Evolutionary conservation across 2,113 vertebrate genomes (phyloP).

Genomic region (Crotalus horridus): DNA sequence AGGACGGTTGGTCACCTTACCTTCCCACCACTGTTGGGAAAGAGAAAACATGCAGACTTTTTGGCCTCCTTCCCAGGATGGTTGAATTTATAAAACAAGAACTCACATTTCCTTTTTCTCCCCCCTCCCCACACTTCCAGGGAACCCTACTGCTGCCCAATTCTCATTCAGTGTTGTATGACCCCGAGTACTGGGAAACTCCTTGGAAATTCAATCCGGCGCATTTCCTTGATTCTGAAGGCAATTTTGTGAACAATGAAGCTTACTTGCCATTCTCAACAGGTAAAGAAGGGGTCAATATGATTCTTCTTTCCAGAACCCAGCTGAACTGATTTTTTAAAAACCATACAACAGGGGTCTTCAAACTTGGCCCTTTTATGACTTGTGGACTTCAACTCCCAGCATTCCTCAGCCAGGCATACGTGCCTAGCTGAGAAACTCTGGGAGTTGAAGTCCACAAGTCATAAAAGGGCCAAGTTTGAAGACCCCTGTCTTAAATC

Average conservation of each 20-base stretch:
- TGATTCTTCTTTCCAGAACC: neutral
- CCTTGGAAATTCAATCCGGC: slow-evolving; percentile 61
- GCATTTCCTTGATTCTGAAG: slow-evolving; percentile 64
- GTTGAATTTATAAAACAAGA: neutral
- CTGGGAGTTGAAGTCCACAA: no score
- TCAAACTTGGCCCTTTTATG: no score
- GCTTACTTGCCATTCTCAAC: slow-evolving; percentile 71
- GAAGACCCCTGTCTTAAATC: no score
- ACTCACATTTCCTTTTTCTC: neutral
- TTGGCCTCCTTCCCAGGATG: neutral
- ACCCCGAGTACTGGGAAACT: slow-evolving; percentile 57
- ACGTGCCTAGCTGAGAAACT: no score
- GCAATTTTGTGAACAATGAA: slow-evolving; percentile 60
- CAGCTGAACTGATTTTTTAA: neutral
- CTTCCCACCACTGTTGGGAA: neutral
- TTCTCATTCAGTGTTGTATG: slow-evolving; percentile 55
- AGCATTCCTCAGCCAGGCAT: no score
- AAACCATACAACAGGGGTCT: neutral
- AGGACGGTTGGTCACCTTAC: no score
- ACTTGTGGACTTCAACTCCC: no score
- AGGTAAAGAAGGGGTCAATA: slow-evolving; percentile 23
- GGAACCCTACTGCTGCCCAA: slow-evolving; percentile 61
- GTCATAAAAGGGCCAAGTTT: no score
- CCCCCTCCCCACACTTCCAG: slow-evolving; percentile 35
- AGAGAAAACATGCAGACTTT: neutral